These are phyloP conservation scores for Pollimyrus isidori DNA, from an alignment of 2,113 vertebrate species.

Conservation along the genomic window DNA sequence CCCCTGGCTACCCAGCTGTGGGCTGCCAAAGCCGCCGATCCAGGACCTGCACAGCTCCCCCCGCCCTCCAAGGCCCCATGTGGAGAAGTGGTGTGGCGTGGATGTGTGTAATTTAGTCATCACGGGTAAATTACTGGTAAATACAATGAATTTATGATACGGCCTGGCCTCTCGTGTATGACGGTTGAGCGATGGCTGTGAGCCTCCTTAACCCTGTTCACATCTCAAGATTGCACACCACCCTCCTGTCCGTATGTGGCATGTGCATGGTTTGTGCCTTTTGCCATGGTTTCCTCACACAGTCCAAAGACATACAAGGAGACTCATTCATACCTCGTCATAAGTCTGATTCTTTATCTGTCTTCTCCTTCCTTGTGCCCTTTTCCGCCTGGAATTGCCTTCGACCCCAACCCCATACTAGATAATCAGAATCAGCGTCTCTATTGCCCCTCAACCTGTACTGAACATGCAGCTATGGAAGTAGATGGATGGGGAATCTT, in stretches of 20 bases:
- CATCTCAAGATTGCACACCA: background rate
- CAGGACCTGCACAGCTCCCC: too few relatives aligned
- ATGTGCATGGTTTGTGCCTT: background rate
- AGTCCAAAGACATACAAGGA: background rate
- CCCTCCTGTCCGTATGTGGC: background rate
- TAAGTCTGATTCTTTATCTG: background rate
- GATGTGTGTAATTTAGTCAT: too few relatives aligned
- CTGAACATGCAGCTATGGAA: background rate
- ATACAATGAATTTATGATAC: background rate
- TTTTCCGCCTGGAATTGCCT: background rate
- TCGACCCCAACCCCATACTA: background rate
- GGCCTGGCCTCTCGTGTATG: background rate
- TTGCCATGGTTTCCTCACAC: background rate
- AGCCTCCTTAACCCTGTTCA: background rate
- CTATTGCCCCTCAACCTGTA: background rate
- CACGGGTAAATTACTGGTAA: background rate
- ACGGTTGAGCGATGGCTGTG: background rate
- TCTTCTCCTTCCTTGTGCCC: background rate
- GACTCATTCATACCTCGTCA: background rate
- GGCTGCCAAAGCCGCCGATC: too few relatives aligned
- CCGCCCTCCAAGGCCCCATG: too few relatives aligned
- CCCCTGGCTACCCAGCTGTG: too few relatives aligned
- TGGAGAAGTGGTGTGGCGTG: too few relatives aligned
- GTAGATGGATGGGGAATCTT: background rate
- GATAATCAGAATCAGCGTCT: background rate